Percentiles rank a stretch among this genome's conserved stretches.
These are phyloP conservation scores for Lasioglossum marginatum DNA, from an alignment of 2,888 invertebrate genomes.

Conservation along the genomic window DNA sequence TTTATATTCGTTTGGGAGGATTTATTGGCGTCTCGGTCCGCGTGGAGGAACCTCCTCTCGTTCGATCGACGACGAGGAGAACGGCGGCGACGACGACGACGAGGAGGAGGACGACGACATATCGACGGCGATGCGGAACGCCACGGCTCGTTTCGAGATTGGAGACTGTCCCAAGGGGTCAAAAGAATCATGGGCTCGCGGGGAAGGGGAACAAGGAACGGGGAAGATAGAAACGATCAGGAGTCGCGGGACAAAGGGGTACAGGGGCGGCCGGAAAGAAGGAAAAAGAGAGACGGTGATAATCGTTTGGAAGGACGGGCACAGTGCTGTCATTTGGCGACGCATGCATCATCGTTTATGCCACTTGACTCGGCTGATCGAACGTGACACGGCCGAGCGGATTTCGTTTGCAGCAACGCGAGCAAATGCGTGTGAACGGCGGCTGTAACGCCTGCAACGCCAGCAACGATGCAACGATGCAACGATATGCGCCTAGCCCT, in stretches of 20 bases:
- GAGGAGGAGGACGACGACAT: conserved; percentile 57
- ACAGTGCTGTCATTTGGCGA: conserved; percentile 70
- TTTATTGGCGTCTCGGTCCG: conserved; percentile 64
- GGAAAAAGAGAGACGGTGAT: conserved; percentile 54
- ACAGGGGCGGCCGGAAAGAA: conserved; percentile 22
- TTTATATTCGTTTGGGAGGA: conserved; percentile 68
- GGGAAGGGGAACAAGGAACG: conserved; percentile 1
- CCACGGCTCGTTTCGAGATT: conserved; percentile 65
- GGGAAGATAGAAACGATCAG: conserved; percentile 35
- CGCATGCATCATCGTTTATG: conserved; percentile 76
- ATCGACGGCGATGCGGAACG: conserved; percentile 64
- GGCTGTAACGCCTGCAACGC: neutral
- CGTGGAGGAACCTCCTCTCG: conserved; percentile 46
- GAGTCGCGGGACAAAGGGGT: conserved; percentile 13
- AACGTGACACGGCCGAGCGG: conserved; percentile 68
- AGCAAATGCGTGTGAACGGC: conserved; percentile 48
- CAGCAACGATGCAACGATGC: neutral
- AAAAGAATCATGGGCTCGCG: conserved; percentile 61
- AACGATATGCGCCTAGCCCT: conserved; percentile 13
- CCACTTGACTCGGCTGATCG: conserved; percentile 74
- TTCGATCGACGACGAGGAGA: conserved; percentile 56
- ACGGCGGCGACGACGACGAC: conserved; percentile 42
- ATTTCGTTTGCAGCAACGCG: conserved; percentile 61
- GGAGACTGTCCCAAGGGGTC: conserved; percentile 71
- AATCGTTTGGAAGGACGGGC: conserved; percentile 59